Evolutionary conservation across 1,140 invertebrate genomes (phyloP), one percentile per base, ranked within the genome.

Genomic region (Ips nitidus): DNA sequence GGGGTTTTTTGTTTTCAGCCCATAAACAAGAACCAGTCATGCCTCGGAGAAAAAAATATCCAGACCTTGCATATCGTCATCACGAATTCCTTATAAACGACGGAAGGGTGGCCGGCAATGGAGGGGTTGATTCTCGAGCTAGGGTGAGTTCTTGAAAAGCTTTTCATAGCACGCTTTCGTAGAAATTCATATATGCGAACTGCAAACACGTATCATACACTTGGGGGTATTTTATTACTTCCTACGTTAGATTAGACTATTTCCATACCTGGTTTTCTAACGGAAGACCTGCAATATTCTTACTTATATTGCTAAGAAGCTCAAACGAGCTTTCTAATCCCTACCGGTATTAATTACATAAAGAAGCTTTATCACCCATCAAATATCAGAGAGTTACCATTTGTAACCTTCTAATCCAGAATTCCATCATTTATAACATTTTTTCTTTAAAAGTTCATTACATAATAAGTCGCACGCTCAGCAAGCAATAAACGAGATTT

Each of bases 41-140:
- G 81, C 91, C 91, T 67, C 87, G 91, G 69, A 86, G 91, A 76
- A 94, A 93, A 86, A 94, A 94, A 84, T 91, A 91, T 80, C 92
- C 92, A 47, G 91, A 92, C 74, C 85, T 93, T 76, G 91, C 91
- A 71, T 93, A 93, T 84, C 88, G 88, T 80, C 90, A 89, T 74
- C 91, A 93, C 82, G 90, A 93, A 80, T 89, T 93, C 77, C 87
- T 93, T 76, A 85, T 87, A 77, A 86, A 87, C 71, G 83, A 84
- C 53, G 5, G 39, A 38, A 84, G 75, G 78, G 84, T 78, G 82
- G 83, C 81, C 81, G 80, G 76, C 82, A 79, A 71, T 79, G 79
- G 78, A 79, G 69, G 79, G 77, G 68, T 80, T 70, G 77, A 81
- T 65, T 61, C 66, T 73, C 80, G 86, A 71, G 85, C 86, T 57